Evolutionary conservation across 2,113 vertebrate genomes (phyloP).

Genomic region (Rhineura floridana): DNA sequence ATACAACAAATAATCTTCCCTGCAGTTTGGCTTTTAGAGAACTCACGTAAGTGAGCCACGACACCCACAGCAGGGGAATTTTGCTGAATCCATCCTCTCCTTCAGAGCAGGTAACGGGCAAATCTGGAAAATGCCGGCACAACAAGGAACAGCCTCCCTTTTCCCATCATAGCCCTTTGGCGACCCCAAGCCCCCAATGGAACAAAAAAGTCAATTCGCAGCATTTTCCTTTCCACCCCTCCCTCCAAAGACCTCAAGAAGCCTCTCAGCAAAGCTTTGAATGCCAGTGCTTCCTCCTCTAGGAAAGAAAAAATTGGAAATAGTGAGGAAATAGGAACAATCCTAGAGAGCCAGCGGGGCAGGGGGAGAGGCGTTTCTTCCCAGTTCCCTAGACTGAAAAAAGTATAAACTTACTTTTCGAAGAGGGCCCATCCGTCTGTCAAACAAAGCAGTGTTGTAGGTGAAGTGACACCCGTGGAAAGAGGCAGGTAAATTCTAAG

Average conservation of each 20-base stretch:
- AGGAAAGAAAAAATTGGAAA: neutral
- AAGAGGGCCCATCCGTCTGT: neutral
- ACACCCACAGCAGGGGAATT: neutral
- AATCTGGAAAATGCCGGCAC: too few species aligned
- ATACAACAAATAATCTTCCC: neutral
- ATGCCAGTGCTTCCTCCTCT: constrained; percentile 29
- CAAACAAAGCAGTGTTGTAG: neutral
- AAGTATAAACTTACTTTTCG: constrained; percentile 38
- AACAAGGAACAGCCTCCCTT: constrained; percentile 6
- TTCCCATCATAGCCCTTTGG: neutral
- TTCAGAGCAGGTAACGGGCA: neutral
- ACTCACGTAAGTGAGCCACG: neutral
- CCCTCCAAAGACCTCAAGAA: constrained; percentile 19
- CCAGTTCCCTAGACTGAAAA: neutral
- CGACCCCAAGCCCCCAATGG: neutral
- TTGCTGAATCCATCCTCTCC: neutral
- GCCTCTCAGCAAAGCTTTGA: constrained; percentile 12
- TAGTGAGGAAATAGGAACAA: neutral
- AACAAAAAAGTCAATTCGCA: neutral
- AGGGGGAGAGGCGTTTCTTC: fast-evolving
- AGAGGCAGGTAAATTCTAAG: neutral
- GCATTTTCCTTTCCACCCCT: neutral
- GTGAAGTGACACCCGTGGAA: neutral
- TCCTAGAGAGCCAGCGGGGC: neutral
- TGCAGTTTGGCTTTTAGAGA: neutral